Conservation (phyloP, 64 coral and sea anemone species). For the Porites australiensis region DNA sequence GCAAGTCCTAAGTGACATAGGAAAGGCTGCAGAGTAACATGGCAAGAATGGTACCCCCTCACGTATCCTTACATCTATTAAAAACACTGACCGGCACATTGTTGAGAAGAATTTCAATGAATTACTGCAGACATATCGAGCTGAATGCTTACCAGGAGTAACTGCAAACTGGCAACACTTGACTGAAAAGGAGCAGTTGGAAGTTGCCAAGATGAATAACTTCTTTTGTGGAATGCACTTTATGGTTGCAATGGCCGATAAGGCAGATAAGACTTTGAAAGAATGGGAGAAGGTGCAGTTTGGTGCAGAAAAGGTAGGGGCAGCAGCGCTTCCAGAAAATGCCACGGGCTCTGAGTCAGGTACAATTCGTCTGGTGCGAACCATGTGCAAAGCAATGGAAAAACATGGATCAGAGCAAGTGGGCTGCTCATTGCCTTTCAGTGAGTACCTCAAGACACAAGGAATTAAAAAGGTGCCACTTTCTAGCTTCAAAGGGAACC, state of each 20-base stretch:
- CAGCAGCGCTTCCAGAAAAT: slow-evolving; percentile 39
- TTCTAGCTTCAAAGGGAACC: slow-evolving; percentile 48
- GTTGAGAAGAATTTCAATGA: slow-evolving; percentile 61
- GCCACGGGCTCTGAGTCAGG: slow-evolving; percentile 54
- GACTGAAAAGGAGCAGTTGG: slow-evolving; percentile 28
- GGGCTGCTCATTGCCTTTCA: slow-evolving; percentile 42
- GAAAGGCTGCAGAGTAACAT: slow-evolving; percentile 46
- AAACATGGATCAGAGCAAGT: slow-evolving; percentile 53
- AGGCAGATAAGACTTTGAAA: slow-evolving; percentile 57
- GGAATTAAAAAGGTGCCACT: slow-evolving; percentile 46
- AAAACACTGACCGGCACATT: slow-evolving; percentile 36
- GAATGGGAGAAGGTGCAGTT: slow-evolving; percentile 66
- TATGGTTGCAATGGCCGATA: slow-evolving; percentile 54
- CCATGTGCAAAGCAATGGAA: slow-evolving; percentile 67
- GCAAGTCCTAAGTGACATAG: slow-evolving; percentile 62
- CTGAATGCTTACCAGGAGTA: slow-evolving; percentile 59
- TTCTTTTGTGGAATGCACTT: slow-evolving; percentile 66
- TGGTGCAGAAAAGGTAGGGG: slow-evolving; percentile 45
- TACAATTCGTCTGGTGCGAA: slow-evolving; percentile 41
- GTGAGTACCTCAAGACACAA: slow-evolving; percentile 32
- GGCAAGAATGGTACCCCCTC: slow-evolving; percentile 35
- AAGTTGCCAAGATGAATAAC: slow-evolving; percentile 62
- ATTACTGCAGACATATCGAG: slow-evolving; percentile 46
- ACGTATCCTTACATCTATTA: slow-evolving; percentile 43
- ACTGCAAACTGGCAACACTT: slow-evolving; percentile 13